Percentiles rank a stretch among this genome's conserved stretches.
Conservation (phyloP, 2,797 vertebrate genomes). For the Pseudomugil gertrudae region DNA sequence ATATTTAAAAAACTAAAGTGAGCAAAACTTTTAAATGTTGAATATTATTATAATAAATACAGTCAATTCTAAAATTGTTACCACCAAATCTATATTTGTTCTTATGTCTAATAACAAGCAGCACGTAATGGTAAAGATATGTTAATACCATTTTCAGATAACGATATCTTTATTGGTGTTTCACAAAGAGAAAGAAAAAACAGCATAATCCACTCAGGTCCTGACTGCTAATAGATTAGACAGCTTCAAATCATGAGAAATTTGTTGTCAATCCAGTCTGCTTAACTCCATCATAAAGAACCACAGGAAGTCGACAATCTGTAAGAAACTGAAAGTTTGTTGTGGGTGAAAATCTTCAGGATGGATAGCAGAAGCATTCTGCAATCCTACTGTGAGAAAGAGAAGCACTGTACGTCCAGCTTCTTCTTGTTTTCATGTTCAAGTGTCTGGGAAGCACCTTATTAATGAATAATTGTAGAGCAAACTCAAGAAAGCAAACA, state of each 20-base stretch:
- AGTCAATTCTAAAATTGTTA: no score
- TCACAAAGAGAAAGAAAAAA: not conserved
- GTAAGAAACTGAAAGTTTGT: slow-evolving; percentile 14
- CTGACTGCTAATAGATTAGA: not conserved
- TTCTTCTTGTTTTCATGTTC: not conserved
- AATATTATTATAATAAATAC: no score
- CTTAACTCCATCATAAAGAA: slow-evolving; percentile 27
- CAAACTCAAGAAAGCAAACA: slow-evolving; percentile 52
- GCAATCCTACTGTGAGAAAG: not conserved
- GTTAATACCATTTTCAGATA: no score
- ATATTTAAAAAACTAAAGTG: no score
- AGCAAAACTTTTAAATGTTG: no score
- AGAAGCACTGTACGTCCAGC: not conserved
- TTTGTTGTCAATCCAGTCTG: slow-evolving; percentile 12
- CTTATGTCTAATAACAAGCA: no score
- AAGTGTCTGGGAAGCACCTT: slow-evolving; percentile 37
- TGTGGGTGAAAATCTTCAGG: slow-evolving; percentile 25
- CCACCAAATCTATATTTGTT: no score
- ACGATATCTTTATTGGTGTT: not conserved
- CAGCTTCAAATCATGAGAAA: not conserved
- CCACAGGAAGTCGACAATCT: slow-evolving; percentile 11
- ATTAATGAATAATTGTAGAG: slow-evolving; percentile 1
- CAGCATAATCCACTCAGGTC: no score
- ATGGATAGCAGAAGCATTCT: slow-evolving; percentile 53
- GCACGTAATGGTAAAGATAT: no score